Percentiles rank a stretch among this genome's conserved stretches.
These are phyloP conservation scores for Sphaeramia orbicularis DNA, from an alignment of 2,797 vertebrate genomes.

Conservation along the genomic window DNA sequence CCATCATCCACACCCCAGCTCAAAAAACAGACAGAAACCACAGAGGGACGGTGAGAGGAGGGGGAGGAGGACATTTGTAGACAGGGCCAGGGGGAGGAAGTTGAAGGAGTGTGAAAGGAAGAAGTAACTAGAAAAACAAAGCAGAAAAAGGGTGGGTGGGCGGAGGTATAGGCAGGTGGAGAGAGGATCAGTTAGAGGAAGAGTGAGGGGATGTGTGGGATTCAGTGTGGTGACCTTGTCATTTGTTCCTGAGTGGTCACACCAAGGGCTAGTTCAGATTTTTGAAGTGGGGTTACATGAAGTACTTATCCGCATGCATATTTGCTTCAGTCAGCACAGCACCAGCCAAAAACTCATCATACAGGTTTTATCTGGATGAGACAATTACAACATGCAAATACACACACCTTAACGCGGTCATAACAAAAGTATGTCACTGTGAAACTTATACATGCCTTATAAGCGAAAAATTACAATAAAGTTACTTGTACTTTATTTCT, in stretches of 20 bases:
- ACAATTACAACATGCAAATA: no score
- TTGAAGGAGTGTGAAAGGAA: constrained; percentile 30
- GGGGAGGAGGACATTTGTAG: constrained; percentile 29
- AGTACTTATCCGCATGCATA: no score
- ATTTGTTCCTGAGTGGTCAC: constrained; percentile 10
- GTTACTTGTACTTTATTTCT: no score
- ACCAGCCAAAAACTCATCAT: no score
- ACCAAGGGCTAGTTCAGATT: not conserved
- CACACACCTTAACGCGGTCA: no score
- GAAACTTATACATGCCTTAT: no score
- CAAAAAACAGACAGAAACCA: constrained; percentile 50
- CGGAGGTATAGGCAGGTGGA: constrained; percentile 4
- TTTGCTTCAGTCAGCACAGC: no score
- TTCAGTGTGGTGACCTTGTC: constrained; percentile 9
- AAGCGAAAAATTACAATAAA: no score
- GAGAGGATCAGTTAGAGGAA: constrained; percentile 1
- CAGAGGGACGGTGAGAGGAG: constrained; percentile 22
- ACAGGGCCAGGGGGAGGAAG: constrained; percentile 42
- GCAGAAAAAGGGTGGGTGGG: constrained; percentile 9
- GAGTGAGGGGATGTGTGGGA: not conserved
- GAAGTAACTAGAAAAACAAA: constrained; percentile 29
- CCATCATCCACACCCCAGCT: not conserved
- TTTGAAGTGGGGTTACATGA: no score
- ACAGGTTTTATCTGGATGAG: no score
- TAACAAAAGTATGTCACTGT: no score